phyloP scores from a whole-genome alignment of 2,888 invertebrate genomes.

The Cheilosia vulpina region DNA sequence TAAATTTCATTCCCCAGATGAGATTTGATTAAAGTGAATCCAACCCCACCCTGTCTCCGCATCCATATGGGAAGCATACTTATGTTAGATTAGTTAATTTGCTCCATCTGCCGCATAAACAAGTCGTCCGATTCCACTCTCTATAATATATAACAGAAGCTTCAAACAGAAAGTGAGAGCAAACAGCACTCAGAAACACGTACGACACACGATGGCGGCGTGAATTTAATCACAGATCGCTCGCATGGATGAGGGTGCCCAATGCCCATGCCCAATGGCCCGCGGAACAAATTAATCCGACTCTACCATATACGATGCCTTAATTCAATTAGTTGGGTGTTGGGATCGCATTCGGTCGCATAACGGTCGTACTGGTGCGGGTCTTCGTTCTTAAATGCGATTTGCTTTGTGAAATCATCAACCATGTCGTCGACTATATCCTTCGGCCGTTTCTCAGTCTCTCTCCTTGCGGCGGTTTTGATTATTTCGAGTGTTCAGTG shows the following conservation, averaged over 20 bases:
- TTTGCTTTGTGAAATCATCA: constrained; percentile 28
- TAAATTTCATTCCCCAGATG: constrained; percentile 42
- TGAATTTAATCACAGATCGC: constrained; percentile 57
- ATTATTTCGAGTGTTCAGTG: constrained; percentile 8
- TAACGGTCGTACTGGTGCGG: constrained; percentile 33
- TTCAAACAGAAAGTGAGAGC: constrained; percentile 21
- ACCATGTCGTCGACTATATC: constrained; percentile 25
- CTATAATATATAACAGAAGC: neutral
- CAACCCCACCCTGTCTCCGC: constrained; percentile 23
- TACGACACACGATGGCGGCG: constrained; percentile 27
- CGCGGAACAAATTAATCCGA: constrained; percentile 48
- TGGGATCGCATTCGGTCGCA: constrained; percentile 64
- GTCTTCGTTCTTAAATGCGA: constrained; percentile 8
- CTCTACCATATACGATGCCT: constrained; percentile 45
- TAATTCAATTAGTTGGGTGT: constrained; percentile 72
- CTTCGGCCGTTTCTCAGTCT: neutral
- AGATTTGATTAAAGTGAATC: constrained; percentile 67
- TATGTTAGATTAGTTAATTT: constrained; percentile 74
- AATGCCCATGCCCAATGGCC: constrained; percentile 39
- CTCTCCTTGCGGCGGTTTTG: neutral
- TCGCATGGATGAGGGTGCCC: constrained; percentile 25
- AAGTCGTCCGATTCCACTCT: constrained; percentile 30
- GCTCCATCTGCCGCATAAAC: constrained; percentile 64
- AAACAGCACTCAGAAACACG: constrained; percentile 1
- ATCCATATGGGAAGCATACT: constrained; percentile 47